phyloP scores from a whole-genome alignment of 1,140 invertebrate genomes.

The Drosophila triauraria region DNA sequence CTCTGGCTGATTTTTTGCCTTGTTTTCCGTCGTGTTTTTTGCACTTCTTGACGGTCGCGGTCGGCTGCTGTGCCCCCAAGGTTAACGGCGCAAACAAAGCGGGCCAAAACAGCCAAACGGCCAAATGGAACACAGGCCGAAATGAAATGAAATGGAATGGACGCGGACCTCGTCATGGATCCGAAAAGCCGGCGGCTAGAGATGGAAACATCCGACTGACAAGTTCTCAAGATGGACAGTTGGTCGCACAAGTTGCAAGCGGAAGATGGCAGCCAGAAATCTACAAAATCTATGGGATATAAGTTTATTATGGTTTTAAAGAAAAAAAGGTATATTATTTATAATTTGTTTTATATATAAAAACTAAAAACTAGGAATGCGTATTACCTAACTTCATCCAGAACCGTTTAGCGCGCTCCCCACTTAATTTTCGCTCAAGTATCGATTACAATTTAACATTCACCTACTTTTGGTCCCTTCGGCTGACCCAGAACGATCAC shows the following conservation, averaged over 20 bases:
- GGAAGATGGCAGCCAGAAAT: conserved; percentile 11
- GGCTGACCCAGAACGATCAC: conserved; percentile 35
- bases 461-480: conserved; percentile 29
- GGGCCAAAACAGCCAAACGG: conserved; percentile 46
- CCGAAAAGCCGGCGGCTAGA: conserved; percentile 42
- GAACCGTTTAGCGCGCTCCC: neutral
- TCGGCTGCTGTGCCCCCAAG: conserved; percentile 75
- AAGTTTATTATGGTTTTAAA: neutral
- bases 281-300: neutral
- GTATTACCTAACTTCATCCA: neutral
- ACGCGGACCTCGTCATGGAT: conserved; percentile 42
- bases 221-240: conserved; percentile 24
- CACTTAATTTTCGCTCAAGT: conserved; percentile 8
- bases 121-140: conserved; percentile 63
- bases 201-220: conserved; percentile 47
- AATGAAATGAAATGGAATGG: conserved; percentile 65
- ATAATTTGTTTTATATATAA: too few relatives aligned
- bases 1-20: conserved; percentile 20
- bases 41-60: conserved; percentile 55
- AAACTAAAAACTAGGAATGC: neutral
- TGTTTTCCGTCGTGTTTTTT: conserved; percentile 18
- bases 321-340: neutral
- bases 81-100: conserved; percentile 77
- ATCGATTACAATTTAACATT: conserved; percentile 32
- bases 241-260: conserved; percentile 9